phyloP scores from a whole-genome alignment of 2,888 invertebrate species.

The Digitonthophagus gazella region DNA sequence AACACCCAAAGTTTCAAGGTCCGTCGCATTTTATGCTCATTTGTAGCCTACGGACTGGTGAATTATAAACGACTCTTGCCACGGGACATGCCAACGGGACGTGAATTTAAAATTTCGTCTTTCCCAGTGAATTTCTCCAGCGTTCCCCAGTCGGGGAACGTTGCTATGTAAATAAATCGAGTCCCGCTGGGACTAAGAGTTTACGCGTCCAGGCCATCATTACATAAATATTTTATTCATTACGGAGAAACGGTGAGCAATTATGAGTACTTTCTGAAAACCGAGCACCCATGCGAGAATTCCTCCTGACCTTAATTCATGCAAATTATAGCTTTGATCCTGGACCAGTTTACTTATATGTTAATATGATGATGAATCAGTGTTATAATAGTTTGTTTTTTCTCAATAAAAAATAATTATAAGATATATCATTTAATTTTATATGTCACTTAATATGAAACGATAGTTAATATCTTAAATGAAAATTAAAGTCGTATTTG shows the following conservation, averaged over 20 bases:
- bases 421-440: no score
- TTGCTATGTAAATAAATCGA: background rate
- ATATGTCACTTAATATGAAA: no score
- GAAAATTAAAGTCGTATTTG: no score
- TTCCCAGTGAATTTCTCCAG: background rate
- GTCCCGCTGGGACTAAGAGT: background rate
- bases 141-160: background rate
- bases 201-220: background rate
- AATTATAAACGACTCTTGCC: slow-evolving; percentile 11
- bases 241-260: background rate
- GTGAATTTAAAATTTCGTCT: slow-evolving; percentile 13
- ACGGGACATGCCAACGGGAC: slow-evolving; percentile 5
- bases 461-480: no score
- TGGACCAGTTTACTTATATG: no score
- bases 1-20: slow-evolving; percentile 6
- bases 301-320: background rate
- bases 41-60: slow-evolving; percentile 11
- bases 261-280: background rate
- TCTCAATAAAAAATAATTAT: no score
- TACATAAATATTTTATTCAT: slow-evolving; percentile 5
- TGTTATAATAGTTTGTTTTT: no score
- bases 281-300: background rate
- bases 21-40: slow-evolving; percentile 14
- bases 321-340: background rate
- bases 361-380: no score